Evolutionary conservation across 1,140 invertebrate species (phyloP).

Genomic region (Macrostomum lignano): DNA sequence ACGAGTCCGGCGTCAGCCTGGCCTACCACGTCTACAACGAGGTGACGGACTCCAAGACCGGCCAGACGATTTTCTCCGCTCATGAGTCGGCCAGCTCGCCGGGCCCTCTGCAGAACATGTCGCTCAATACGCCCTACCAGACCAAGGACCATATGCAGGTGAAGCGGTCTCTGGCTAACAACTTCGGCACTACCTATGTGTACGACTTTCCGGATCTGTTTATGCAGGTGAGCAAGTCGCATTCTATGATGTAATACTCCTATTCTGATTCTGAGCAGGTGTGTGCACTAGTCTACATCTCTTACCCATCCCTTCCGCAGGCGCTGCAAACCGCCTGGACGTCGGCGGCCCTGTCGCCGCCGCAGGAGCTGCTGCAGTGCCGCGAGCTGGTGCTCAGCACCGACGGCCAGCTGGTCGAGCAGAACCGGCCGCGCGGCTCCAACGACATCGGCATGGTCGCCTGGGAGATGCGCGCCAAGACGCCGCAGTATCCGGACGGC

Average conservation of each 20-base stretch:
- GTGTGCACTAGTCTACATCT: too few species aligned
- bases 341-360: too few species aligned
- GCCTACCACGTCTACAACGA: constrained; percentile 79
- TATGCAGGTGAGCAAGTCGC: too few species aligned
- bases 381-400: constrained; percentile 60
- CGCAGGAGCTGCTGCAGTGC: too few species aligned
- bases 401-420: constrained; percentile 43
- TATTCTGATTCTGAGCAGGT: too few species aligned
- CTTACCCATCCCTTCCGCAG: too few species aligned
- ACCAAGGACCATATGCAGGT: constrained; percentile 91
- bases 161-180: constrained; percentile 79
- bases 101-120: constrained; percentile 67
- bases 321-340: too few species aligned
- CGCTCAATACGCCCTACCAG: constrained; percentile 72
- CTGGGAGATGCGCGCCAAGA: constrained; percentile 65
- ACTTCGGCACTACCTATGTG: constrained; percentile 77
- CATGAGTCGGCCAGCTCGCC: not conserved
- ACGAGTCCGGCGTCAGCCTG: constrained; percentile 79
- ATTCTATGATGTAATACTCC: too few species aligned
- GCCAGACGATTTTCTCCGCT: constrained; percentile 16
- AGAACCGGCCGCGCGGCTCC: constrained; percentile 67
- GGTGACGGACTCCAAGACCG: constrained; percentile 52
- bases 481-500: constrained; percentile 71
- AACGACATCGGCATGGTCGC: constrained; percentile 92
- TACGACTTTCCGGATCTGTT: constrained; percentile 95